These are phyloP conservation scores for Volucella inflata DNA, from an alignment of 2,888 invertebrate species.

Conservation along the genomic window DNA sequence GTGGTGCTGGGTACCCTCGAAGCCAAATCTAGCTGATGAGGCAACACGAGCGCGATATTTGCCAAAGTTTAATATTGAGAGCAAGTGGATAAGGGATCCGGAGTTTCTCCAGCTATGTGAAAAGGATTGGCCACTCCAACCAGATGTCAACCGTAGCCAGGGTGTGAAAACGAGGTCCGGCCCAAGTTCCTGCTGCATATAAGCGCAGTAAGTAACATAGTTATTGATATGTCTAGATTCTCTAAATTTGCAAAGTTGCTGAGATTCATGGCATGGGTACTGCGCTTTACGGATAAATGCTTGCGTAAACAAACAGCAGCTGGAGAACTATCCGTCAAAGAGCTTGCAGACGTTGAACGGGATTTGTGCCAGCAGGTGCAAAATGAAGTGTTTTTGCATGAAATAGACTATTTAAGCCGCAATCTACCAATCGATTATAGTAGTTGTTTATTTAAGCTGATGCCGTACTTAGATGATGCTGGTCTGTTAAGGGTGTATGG, in stretches of 20 bases:
- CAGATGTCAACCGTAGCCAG: no score
- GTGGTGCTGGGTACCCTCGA: constrained; percentile 59
- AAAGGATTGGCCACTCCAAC: constrained; percentile 16
- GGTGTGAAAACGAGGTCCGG: no score
- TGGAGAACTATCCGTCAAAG: constrained; percentile 25
- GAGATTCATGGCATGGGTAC: constrained; percentile 40
- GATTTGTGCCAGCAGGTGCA: constrained; percentile 22
- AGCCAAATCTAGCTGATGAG: constrained; percentile 61
- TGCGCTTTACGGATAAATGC: constrained; percentile 31
- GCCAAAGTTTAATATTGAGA: neutral
- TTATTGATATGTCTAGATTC: constrained; percentile 30
- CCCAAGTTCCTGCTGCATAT: no score
- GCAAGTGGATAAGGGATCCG: constrained; percentile 53
- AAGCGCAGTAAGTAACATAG: no score
- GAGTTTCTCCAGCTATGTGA: constrained; percentile 47
- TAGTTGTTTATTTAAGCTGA: constrained; percentile 16
- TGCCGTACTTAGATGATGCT: constrained; percentile 13
- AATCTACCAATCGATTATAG: constrained; percentile 6
- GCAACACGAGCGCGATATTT: constrained; percentile 48
- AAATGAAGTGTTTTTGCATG: no score
- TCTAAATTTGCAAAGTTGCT: constrained; percentile 22
- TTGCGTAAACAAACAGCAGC: constrained; percentile 1
- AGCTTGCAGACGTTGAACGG: constrained; percentile 24
- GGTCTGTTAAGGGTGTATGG: constrained; percentile 19
- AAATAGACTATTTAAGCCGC: constrained; percentile 20